Percentiles rank a stretch among this genome's conserved stretches.
Evolutionary conservation across 2,113 vertebrate genomes (phyloP).

Genomic region (Psophia crepitans): DNA sequence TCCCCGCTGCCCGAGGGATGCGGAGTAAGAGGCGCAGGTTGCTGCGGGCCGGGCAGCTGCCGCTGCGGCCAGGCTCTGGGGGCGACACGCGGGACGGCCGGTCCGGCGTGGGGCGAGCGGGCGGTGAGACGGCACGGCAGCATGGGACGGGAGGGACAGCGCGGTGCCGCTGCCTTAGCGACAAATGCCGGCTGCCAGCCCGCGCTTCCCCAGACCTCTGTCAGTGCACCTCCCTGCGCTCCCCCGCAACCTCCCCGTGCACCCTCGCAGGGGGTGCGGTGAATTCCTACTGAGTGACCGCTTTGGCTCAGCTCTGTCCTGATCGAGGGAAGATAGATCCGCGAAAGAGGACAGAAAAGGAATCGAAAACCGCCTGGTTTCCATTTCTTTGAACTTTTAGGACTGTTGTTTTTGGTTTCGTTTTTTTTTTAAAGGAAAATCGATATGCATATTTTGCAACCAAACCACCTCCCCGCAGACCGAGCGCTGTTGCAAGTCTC

Average conservation of each 20-base stretch:
- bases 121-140: neutral
- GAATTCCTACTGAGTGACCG: neutral
- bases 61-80: neutral
- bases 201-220: fast-evolving
- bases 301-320: neutral
- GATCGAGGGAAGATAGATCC: neutral
- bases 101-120: neutral
- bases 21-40: neutral
- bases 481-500: neutral
- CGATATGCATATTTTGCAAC: neutral
- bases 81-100: neutral
- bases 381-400: neutral
- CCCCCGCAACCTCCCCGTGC: neutral
- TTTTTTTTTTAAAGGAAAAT: neutral
- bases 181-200: neutral
- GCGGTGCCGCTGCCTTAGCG: neutral
- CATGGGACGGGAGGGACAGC: neutral
- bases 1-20: neutral
- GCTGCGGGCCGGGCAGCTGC: neutral
- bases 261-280: neutral
- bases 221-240: neutral
- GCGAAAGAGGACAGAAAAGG: neutral
- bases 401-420: no score
- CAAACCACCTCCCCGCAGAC: neutral
- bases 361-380: neutral